Conservation (phyloP, 2,888 invertebrate species). For the Oxytorus armatus region DNA sequence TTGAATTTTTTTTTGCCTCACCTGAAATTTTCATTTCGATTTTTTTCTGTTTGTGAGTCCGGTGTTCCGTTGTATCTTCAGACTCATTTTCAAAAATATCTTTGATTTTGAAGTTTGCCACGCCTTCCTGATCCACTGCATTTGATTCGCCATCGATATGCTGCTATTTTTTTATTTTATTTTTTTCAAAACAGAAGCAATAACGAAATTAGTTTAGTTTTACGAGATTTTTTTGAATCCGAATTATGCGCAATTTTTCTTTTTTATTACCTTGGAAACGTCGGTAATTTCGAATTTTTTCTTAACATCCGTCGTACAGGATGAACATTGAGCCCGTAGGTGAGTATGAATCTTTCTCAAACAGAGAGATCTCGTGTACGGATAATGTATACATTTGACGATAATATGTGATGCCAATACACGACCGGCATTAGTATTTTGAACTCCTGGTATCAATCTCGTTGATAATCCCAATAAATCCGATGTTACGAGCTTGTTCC, state of each 20-base stretch:
- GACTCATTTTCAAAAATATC: not conserved
- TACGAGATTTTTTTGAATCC: not conserved
- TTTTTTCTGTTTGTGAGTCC: constrained; percentile 2
- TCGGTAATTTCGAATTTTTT: not conserved
- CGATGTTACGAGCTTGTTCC: constrained; percentile 32
- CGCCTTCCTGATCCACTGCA: not conserved
- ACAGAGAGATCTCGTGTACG: constrained; percentile 28
- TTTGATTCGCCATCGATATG: not conserved
- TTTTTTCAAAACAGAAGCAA: too few relatives aligned
- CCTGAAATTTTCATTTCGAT: constrained; percentile 49
- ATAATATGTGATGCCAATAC: constrained; percentile 4
- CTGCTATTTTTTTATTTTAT: not conserved
- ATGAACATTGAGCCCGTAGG: constrained; percentile 31
- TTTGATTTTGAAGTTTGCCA: not conserved
- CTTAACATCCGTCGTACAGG: constrained; percentile 19
- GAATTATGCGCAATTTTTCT: not conserved
- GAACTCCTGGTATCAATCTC: not conserved
- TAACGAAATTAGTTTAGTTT: not conserved
- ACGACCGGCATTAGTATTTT: not conserved
- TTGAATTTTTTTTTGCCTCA: not conserved
- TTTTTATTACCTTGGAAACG: constrained; percentile 38
- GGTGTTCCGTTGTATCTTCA: constrained; percentile 1
- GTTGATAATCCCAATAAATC: constrained; percentile 6
- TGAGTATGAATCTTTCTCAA: constrained; percentile 34
- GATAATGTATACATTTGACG: constrained; percentile 25